Percentiles rank a stretch among this genome's conserved stretches.
phyloP scores from a whole-genome alignment of 2,797 vertebrate species.

The Halcyon smyrnensis region DNA sequence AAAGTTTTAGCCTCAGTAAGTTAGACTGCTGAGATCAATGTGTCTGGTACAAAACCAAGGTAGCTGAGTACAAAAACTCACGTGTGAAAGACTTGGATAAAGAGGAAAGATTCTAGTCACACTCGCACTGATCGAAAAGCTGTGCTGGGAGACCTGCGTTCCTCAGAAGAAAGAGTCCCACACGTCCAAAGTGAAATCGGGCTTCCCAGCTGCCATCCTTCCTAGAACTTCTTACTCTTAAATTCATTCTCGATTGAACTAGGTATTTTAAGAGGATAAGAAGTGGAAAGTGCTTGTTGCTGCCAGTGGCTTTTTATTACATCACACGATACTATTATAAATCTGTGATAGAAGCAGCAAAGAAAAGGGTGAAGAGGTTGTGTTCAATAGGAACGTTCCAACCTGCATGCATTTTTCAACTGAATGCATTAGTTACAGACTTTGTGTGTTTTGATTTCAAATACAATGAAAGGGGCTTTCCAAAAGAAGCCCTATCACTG shows the following conservation, averaged over 20 bases:
- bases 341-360: not conserved
- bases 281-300: not conserved
- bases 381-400: not conserved
- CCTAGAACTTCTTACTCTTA: not conserved
- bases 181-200: not conserved
- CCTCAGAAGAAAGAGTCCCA: not conserved
- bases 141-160: not conserved
- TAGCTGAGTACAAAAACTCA: not conserved
- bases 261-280: not conserved
- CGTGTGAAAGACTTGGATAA: not conserved
- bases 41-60: not conserved
- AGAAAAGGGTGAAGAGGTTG: not conserved
- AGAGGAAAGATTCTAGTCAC: not conserved
- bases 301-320: not conserved
- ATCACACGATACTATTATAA: not conserved
- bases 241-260: not conserved
- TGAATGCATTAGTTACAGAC: not conserved
- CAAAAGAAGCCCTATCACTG: conserved; percentile 20
- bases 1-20: not conserved
- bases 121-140: not conserved
- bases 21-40: not conserved
- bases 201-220: not conserved
- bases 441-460: conserved; percentile 27
- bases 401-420: not conserved
- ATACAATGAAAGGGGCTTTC: conserved; percentile 49